Base-by-base conservation (phyloP, 1,140 invertebrate genomes). In the Whitmania pigra region DNA sequence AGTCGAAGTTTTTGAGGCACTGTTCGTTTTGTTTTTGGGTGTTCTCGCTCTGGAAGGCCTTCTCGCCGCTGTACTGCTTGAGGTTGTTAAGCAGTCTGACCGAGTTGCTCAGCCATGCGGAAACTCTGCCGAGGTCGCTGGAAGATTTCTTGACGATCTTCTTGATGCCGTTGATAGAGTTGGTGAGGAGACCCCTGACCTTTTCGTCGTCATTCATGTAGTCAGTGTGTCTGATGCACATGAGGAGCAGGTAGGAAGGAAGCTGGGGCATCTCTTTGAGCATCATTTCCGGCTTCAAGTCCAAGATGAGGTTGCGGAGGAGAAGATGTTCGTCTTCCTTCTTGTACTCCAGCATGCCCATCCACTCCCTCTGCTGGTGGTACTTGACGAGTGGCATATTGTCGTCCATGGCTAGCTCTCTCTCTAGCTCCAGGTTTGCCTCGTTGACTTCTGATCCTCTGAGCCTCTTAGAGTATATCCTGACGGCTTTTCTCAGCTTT, bases 141-240 rank as follows among this genome's bases (percentile, higher is more conserved):
- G 86, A 84, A 25, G 88, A 86, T 77, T 81, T 82, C 79, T 83
- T 92, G 55, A 92, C 86, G 13, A 90, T 87, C 79, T 90, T 89
- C 80, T 93, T 94, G 15, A 96, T 87, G 0, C 85, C 87, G 73
- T 89, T 89, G 5, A 93, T 86, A 53, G 90, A 90, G 53, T 80
- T 80, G 17, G 89, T 91, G 3, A 96, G 85, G 0, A 97, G 80
- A 49, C 86, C 84, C 53, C 88, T 86, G n/a, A 85, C 82, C 83
- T 93, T 92, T 40, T 92, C 89, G 76, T 97, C 94, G 79, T 96
- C 91, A 81, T 97, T 95, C 53, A 91, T 88, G 76, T 90, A 89
- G 83, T 97, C 94, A 3, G 91, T 94, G 80, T 97, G 92, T 3
- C 94, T 86, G 67, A 97, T 89, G 82, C 91, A 94, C 94, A 98